Evolutionary conservation across 2,797 vertebrate genomes (phyloP).

Genomic region (Antennarius maculatus): DNA sequence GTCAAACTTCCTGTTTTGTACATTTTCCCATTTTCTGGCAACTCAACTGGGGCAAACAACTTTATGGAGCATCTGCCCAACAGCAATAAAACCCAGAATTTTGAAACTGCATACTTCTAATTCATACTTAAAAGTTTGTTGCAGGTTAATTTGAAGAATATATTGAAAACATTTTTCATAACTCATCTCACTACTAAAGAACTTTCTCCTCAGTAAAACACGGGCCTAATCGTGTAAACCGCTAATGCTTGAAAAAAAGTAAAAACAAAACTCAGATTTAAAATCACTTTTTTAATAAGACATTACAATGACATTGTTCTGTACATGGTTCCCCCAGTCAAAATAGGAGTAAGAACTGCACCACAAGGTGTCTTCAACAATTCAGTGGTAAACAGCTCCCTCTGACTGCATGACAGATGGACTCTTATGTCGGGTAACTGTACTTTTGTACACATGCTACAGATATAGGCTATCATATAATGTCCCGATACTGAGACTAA

Average conservation of each 20-base stretch:
- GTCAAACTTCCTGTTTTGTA: conserved; percentile 74
- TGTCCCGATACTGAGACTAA: conserved; percentile 75
- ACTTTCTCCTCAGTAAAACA: neutral
- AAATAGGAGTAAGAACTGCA: conserved; percentile 80
- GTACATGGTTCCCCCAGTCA: conserved; percentile 84
- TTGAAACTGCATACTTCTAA: conserved; percentile 1
- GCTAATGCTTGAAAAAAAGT: conserved; percentile 33
- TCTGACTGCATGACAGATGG: conserved; percentile 73
- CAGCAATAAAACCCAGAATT: conserved; percentile 18
- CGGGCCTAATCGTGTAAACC: neutral
- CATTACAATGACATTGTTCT: conserved; percentile 87
- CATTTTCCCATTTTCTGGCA: conserved; percentile 53
- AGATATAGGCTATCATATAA: conserved; percentile 82
- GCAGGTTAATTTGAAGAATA: neutral
- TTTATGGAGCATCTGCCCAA: conserved; percentile 36
- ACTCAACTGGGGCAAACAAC: conserved; percentile 33
- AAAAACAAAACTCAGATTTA: conserved; percentile 68
- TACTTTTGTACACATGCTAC: conserved; percentile 82
- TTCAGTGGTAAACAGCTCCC: conserved; percentile 65
- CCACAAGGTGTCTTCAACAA: conserved; percentile 62
- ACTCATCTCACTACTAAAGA: neutral
- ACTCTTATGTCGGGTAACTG: conserved; percentile 75
- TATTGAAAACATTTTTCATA: neutral
- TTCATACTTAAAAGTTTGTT: neutral
- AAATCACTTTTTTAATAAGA: conserved; percentile 88